A percentile compares a stretch with the other conserved stretches of the same genome.
Conservation (phyloP, 2,888 invertebrate genomes). For the Xestia rhomboidea region DNA sequence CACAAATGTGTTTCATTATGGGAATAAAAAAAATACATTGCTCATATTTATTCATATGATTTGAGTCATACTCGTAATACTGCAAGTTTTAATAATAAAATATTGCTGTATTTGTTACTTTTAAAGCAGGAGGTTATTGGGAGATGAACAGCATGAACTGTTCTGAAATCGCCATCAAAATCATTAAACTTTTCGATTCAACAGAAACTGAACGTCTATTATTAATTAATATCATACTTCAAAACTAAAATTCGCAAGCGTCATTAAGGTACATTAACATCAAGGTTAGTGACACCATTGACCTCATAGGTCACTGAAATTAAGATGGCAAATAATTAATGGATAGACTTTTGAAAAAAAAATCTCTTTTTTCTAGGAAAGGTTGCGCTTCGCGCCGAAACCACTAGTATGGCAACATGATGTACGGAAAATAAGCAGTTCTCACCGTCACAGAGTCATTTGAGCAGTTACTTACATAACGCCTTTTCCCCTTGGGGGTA, state of each 20-base stretch:
- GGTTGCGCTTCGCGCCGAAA: background rate
- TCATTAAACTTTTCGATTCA: background rate
- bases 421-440: background rate
- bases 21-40: background rate
- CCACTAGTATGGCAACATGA: background rate
- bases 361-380: background rate
- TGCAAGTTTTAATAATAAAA: background rate
- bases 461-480: background rate
- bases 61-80: background rate
- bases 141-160: too few species aligned
- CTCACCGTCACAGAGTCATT: background rate
- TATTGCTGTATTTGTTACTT: background rate
- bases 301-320: background rate
- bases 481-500: background rate
- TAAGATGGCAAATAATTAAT: background rate
- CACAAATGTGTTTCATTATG: conserved; percentile 24
- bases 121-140: background rate
- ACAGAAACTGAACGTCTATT: background rate
- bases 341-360: background rate
- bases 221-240: background rate
- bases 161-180: background rate
- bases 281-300: background rate
- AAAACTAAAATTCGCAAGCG: background rate
- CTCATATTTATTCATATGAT: background rate
- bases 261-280: background rate